Evolutionary conservation across 1,140 invertebrate species (phyloP).

Genomic region (Parasteatoda tepidariorum): DNA sequence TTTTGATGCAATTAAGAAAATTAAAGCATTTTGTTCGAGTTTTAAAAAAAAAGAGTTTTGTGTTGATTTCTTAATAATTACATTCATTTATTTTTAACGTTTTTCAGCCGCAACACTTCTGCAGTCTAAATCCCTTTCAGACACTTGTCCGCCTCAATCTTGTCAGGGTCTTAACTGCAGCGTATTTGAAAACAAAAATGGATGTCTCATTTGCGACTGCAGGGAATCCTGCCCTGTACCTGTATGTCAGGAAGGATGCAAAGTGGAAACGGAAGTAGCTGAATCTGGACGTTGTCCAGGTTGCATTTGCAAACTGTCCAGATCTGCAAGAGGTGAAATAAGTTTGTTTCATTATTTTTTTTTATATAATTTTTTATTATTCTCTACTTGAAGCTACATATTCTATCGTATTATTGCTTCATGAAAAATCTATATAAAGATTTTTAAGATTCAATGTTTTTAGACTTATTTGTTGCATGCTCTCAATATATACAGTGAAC

Average conservation of each 20-base stretch:
- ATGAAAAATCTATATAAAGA: too few species aligned
- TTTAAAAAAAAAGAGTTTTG: too few species aligned
- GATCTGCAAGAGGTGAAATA: constrained; percentile 38
- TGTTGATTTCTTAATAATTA: too few species aligned
- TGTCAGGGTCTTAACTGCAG: constrained; percentile 40
- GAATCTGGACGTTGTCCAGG: constrained; percentile 31
- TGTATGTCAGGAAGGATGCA: constrained; percentile 44
- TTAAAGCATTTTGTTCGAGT: too few species aligned
- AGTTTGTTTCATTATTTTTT: neutral
- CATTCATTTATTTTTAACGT: too few species aligned
- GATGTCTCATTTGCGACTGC: constrained; percentile 36
- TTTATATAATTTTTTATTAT: too few species aligned
- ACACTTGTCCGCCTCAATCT: neutral
- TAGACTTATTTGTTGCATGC: too few species aligned
- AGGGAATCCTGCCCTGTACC: constrained; percentile 14
- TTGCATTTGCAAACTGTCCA: constrained; percentile 41
- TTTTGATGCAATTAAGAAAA: too few species aligned
- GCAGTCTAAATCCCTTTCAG: neutral
- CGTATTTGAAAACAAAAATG: constrained; percentile 2
- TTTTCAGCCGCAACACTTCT: constrained; percentile 21
- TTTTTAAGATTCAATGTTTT: too few species aligned
- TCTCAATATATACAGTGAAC: too few species aligned
- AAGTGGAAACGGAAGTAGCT: constrained; percentile 14
- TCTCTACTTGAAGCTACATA: too few species aligned
- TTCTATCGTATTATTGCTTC: too few species aligned